phyloP scores from a whole-genome alignment of 2,888 invertebrate species.

The Epistrophe grossulariae region DNA sequence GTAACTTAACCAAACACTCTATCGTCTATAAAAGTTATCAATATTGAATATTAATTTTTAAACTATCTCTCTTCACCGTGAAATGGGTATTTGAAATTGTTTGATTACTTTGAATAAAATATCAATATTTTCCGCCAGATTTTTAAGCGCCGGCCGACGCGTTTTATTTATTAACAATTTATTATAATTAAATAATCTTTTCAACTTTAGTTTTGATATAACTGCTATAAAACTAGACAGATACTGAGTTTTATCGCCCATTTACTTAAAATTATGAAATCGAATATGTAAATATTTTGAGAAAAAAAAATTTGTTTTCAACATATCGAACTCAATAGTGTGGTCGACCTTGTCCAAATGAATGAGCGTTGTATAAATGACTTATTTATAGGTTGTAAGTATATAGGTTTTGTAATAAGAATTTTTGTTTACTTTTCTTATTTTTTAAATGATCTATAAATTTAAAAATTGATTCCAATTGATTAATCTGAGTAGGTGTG shows the following conservation, averaged over 20 bases:
- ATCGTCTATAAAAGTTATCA: too few species aligned
- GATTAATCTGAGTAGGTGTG: too few species aligned
- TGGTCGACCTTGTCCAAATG: background rate
- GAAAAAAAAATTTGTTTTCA: background rate
- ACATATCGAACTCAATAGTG: background rate
- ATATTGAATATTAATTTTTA: too few species aligned
- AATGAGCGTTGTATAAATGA: background rate
- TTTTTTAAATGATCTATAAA: too few species aligned
- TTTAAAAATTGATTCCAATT: too few species aligned
- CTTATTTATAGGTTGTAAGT: too few species aligned
- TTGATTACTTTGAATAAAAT: too few species aligned
- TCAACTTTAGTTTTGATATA: background rate
- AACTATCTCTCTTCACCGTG: too few species aligned
- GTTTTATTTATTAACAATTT: background rate
- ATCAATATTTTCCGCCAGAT: background rate
- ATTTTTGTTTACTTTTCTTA: too few species aligned
- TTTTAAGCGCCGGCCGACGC: background rate
- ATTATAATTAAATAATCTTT: constrained; percentile 4
- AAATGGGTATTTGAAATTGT: too few species aligned
- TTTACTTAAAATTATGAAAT: background rate
- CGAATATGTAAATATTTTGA: background rate
- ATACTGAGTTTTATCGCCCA: background rate
- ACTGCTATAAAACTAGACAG: background rate
- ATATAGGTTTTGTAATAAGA: too few species aligned
- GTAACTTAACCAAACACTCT: too few species aligned